A percentile compares a stretch with the other conserved stretches of the same genome.
These are phyloP conservation scores for Hermaeophaga mercurialis DNA, from an alignment of 2,888 invertebrate genomes.

Conservation along the genomic window DNA sequence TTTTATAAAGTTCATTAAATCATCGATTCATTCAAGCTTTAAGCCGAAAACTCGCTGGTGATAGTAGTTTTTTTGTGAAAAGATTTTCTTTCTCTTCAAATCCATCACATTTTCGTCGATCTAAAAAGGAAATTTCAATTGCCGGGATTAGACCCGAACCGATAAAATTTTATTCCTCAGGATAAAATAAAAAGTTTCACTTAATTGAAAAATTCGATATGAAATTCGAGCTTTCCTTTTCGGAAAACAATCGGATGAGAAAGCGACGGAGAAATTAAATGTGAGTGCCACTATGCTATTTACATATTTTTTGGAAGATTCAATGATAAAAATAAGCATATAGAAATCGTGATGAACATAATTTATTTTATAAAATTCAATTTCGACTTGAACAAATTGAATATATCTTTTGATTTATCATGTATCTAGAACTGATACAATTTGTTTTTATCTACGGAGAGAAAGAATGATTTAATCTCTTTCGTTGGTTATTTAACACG, in stretches of 20 bases:
- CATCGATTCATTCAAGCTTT: conserved; percentile 6
- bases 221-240: conserved; percentile 19
- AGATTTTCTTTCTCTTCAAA: conserved; percentile 7
- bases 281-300: conserved; percentile 1
- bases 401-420: conserved; percentile 3
- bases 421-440: too few relatives aligned
- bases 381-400: conserved; percentile 7
- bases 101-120: conserved; percentile 23
- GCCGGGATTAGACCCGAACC: conserved; percentile 18
- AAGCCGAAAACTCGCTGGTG: not conserved
- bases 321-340: conserved; percentile 5
- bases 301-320: conserved; percentile 15
- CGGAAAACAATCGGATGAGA: not conserved
- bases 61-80: conserved; percentile 8
- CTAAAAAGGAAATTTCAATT: conserved; percentile 24
- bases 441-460: too few relatives aligned
- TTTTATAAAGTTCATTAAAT: conserved; percentile 6
- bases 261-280: conserved; percentile 8
- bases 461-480: too few relatives aligned
- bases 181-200: conserved; percentile 24
- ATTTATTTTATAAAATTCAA: conserved; percentile 11
- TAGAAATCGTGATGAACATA: not conserved
- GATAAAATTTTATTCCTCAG: conserved; percentile 23
- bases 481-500: too few relatives aligned
- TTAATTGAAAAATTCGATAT: conserved; percentile 26